Evolutionary conservation across 2,797 vertebrate species (phyloP), one percentile per base, ranked within the genome.

Genomic region (Protonibea diacanthus): DNA sequence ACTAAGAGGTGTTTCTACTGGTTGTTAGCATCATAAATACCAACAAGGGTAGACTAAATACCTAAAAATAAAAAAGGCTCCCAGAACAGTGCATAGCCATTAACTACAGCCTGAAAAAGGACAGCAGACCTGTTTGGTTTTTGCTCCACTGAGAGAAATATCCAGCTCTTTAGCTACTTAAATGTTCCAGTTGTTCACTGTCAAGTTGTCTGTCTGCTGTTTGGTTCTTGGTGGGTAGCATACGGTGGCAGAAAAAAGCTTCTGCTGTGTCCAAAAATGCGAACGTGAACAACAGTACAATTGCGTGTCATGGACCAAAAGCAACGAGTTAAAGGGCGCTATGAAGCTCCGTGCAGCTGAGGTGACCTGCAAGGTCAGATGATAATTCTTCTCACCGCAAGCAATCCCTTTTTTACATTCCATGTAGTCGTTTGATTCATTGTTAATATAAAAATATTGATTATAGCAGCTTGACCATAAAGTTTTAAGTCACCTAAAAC

Each of bases 361-460:
- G 15, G n/a, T n/a, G 29, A 61, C 33, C 13, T 47, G 33, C 44
- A 65, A 21, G 33, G 27, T 55, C 20, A 38, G 13, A 38, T 44
- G 12, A 27, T 55, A 53, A 64, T 25, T 75, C 21, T 63, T 62
- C 52, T 64, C 55, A 59, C 33, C n/a, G 8, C 0, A 0, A 63
- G 23, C 53, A 9, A 15, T 23, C 20, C 6, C 14, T 47, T 38
- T 47, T 67, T 71, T 15, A 61, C 25, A 62, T 27, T n/a, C 49
- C 56, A 53, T 44, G 9, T 13, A 45, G 23, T 23, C 6, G 3
- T 57, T 55, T 44, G 44, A 72, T 68, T 69, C 2, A 72, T 52
- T 51, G 74, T 29, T 58, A 23, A 40, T 53, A 47, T 48, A 47
- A 62, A 69, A 51, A 64, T 52, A 73, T 47, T 57, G 44, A 61